A percentile compares a stretch with the other conserved stretches of the same genome.
These are phyloP conservation scores for Syngnathus floridae DNA, from an alignment of 2,113 vertebrate species.

Conservation along the genomic window DNA sequence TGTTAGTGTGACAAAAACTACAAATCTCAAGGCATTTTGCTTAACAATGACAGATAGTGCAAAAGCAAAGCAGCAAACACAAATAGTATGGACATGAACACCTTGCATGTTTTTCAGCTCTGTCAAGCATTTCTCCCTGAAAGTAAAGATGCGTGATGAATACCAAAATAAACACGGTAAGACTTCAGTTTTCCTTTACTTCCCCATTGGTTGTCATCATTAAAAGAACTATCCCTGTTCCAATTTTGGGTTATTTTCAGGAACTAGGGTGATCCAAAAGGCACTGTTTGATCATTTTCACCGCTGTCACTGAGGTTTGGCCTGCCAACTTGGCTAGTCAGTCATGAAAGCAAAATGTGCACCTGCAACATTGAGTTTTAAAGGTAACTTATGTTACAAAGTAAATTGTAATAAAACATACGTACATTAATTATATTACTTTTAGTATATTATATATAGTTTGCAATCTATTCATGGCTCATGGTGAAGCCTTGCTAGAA, in stretches of 20 bases:
- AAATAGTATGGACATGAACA: neutral
- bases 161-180: neutral
- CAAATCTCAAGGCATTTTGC: neutral
- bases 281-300: constrained; percentile 38
- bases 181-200: neutral
- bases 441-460: neutral
- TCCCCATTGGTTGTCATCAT: constrained; percentile 19
- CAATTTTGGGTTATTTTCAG: constrained; percentile 37
- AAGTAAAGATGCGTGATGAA: neutral
- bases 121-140: neutral
- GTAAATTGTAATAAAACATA: too few relatives aligned
- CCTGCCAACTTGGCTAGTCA: constrained; percentile 36
- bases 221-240: constrained; percentile 32
- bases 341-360: constrained; percentile 23
- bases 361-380: neutral
- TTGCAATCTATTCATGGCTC: neutral
- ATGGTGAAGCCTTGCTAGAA: neutral
- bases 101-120: neutral
- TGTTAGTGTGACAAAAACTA: neutral
- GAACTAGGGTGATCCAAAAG: constrained; percentile 42
- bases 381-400: too few relatives aligned
- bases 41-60: neutral
- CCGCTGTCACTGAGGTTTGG: constrained; percentile 29
- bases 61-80: neutral
- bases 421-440: neutral